These are phyloP conservation scores for Megaceryle maxima DNA, from an alignment of 2,113 vertebrate species.

Conservation along the genomic window DNA sequence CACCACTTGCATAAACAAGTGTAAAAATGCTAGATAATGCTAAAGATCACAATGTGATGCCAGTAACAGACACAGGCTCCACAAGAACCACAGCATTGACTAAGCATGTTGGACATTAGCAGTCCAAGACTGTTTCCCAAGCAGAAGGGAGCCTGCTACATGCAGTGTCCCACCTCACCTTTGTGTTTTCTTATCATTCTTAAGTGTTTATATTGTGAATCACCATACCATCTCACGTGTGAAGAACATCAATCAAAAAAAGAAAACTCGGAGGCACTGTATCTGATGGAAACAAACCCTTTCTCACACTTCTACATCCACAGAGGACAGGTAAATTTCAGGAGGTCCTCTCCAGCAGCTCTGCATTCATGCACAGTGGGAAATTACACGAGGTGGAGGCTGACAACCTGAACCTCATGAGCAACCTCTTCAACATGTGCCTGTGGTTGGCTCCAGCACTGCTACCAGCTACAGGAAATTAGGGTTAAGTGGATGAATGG, in stretches of 20 bases:
- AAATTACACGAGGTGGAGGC: neutral
- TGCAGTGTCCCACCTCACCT: neutral
- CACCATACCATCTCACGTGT: accelerated
- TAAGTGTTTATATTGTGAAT: neutral
- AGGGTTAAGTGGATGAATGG: accelerated
- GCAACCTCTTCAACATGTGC: neutral
- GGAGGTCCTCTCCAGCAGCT: neutral
- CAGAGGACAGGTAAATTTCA: neutral
- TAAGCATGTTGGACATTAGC: neutral
- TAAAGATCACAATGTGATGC: neutral
- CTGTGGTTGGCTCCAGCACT: neutral
- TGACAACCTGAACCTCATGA: neutral
- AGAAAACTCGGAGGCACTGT: neutral
- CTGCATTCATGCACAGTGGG: neutral
- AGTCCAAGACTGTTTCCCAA: neutral
- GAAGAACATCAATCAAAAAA: neutral
- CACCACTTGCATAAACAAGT: neutral
- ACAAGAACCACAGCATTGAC: neutral
- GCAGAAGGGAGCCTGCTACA: neutral
- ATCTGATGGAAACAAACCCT: neutral
- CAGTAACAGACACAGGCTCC: neutral
- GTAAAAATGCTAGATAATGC: neutral
- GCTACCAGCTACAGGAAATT: neutral
- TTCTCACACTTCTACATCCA: neutral
- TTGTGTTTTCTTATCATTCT: neutral